These are phyloP conservation scores for Polymixis lichenea DNA, from an alignment of 2,888 invertebrate genomes.

Conservation along the genomic window DNA sequence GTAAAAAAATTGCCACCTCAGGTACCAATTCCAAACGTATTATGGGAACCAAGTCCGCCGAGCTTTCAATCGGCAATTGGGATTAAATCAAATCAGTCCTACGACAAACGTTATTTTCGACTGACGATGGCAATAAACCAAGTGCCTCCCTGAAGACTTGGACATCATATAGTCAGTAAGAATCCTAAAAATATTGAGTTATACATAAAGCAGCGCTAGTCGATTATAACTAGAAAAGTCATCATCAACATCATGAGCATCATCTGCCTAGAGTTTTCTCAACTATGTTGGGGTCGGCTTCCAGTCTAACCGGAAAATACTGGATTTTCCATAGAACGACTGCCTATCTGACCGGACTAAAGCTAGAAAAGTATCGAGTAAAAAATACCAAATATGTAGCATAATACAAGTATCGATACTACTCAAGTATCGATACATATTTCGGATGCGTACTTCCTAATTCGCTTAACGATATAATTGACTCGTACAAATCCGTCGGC, in stretches of 20 bases:
- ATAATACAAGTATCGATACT: neutral
- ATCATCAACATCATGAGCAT: too few relatives aligned
- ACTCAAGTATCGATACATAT: neutral
- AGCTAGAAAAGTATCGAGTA: neutral
- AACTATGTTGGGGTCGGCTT: too few relatives aligned
- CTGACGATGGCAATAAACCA: neutral
- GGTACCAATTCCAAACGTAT: neutral
- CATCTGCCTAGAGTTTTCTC: too few relatives aligned
- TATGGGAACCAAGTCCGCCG: neutral
- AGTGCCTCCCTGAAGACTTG: neutral
- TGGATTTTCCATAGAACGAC: too few relatives aligned
- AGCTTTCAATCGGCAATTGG: neutral
- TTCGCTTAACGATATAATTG: constrained; percentile 51
- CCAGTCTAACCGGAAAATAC: too few relatives aligned
- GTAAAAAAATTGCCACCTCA: too few relatives aligned
- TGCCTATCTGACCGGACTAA: too few relatives aligned
- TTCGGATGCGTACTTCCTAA: constrained; percentile 40
- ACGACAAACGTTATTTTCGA: neutral
- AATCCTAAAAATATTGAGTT: neutral
- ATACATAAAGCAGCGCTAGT: neutral
- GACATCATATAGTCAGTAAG: neutral
- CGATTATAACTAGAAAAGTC: neutral
- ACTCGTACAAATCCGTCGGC: constrained; percentile 65
- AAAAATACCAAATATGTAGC: neutral
- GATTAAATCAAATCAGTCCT: neutral